These are phyloP conservation scores for Podiceps cristatus DNA, from an alignment of 2,113 vertebrate species.

Conservation along the genomic window DNA sequence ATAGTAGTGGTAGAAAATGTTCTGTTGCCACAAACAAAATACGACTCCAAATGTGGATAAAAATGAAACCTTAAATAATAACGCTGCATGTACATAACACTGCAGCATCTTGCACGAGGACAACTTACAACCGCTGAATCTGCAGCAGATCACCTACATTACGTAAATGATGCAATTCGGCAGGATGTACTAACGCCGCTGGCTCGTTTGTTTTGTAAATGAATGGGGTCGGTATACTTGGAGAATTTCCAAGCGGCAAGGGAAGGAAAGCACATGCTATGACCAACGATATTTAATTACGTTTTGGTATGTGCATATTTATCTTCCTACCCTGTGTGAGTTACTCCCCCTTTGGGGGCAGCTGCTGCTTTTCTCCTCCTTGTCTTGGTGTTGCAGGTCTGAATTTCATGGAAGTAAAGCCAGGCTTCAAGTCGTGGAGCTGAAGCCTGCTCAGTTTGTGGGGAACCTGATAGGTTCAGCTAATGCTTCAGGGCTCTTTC, in stretches of 20 bases:
- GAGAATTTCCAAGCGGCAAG: not conserved
- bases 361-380: not conserved
- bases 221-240: not conserved
- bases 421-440: not conserved
- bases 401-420: not conserved
- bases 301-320: not conserved
- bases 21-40: not conserved
- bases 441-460: not conserved
- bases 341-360: not conserved
- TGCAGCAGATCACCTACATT: not conserved
- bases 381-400: not conserved
- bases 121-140: not conserved
- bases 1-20: not conserved
- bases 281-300: fast-evolving
- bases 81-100: fast-evolving
- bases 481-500: not conserved
- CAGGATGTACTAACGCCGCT: not conserved
- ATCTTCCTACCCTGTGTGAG: not conserved
- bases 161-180: not conserved
- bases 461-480: slow-evolving; percentile 9
- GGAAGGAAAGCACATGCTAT: not conserved
- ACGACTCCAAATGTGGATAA: not conserved
- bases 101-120: not conserved
- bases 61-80: not conserved
- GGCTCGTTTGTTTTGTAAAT: not conserved